phyloP scores from a whole-genome alignment of 92 coral and sea anemone genomes.

The Paragorgia papillata region DNA sequence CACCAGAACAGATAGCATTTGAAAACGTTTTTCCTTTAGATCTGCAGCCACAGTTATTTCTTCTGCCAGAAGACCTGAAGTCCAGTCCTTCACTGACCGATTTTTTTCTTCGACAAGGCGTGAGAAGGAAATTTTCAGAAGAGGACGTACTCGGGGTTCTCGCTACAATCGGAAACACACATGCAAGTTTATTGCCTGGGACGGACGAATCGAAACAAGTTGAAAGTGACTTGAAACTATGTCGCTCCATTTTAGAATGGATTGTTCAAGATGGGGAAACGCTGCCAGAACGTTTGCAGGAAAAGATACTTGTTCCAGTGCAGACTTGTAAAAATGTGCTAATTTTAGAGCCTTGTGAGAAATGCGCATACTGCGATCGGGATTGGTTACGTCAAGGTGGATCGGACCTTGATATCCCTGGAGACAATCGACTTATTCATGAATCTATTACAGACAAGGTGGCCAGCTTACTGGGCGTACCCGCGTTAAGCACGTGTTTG shows the following conservation, averaged over 20 bases:
- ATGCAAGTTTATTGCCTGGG: conserved; percentile 19
- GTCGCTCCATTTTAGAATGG: conserved; percentile 76
- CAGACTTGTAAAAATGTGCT: conserved; percentile 61
- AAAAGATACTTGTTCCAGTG: conserved; percentile 67
- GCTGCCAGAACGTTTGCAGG: conserved; percentile 49
- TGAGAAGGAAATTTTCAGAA: conserved; percentile 51
- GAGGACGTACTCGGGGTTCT: conserved; percentile 63
- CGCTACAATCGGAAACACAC: conserved; percentile 56
- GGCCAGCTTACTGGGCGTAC: conserved; percentile 75
- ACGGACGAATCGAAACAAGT: background rate
- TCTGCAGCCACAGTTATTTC: conserved; percentile 63
- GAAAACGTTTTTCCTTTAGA: conserved; percentile 53
- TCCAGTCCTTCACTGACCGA: conserved; percentile 4
- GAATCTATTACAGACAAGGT: conserved; percentile 62
- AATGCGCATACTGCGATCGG: conserved; percentile 76
- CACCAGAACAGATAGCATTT: conserved; percentile 57
- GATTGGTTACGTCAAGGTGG: conserved; percentile 75
- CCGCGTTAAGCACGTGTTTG: conserved; percentile 73
- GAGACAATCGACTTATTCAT: conserved; percentile 65
- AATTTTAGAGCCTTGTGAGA: conserved; percentile 61
- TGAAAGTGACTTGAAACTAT: conserved; percentile 52
- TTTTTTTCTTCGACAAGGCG: conserved; percentile 65
- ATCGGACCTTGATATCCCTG: conserved; percentile 49
- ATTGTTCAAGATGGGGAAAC: conserved; percentile 57
- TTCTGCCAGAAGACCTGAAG: conserved; percentile 67